Percentiles rank a stretch among this genome's conserved stretches.
Evolutionary conservation across 2,888 invertebrate species (phyloP).

Genomic region (Julus scandinavius): DNA sequence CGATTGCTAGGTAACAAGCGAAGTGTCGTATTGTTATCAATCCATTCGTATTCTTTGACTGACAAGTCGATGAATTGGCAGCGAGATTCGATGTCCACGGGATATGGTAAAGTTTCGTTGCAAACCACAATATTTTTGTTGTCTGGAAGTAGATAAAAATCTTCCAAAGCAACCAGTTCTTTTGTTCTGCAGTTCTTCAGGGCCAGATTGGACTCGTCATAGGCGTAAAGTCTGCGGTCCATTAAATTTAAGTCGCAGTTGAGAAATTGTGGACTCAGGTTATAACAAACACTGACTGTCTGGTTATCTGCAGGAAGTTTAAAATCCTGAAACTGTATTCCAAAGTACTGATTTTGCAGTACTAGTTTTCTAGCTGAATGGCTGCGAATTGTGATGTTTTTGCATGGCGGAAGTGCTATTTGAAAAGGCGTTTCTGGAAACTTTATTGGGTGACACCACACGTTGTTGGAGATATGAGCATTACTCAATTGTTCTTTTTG

Average conservation of each 20-base stretch:
- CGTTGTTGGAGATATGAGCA: not conserved
- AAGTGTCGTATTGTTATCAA: constrained; percentile 39
- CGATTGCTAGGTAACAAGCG: not conserved
- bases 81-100: not conserved
- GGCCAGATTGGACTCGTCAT: not conserved
- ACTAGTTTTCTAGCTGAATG: not conserved
- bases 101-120: not conserved
- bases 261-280: constrained; percentile 53
- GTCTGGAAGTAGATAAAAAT: constrained; percentile 9
- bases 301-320: not conserved
- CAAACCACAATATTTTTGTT: not conserved
- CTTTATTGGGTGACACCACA: not conserved
- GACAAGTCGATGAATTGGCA: constrained; percentile 46
- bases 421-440: not conserved
- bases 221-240: not conserved
- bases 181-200: constrained; percentile 41
- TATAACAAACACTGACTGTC: constrained; percentile 35
- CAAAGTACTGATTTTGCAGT: not conserved
- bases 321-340: not conserved
- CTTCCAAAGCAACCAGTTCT: not conserved
- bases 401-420: not conserved
- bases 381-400: not conserved
- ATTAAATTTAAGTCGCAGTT: constrained; percentile 43
- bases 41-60: not conserved
- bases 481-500: not conserved